Evolutionary conservation across 2,888 invertebrate genomes (phyloP), one percentile per base, ranked within the genome.

Genomic region (Dicycla oo): DNA sequence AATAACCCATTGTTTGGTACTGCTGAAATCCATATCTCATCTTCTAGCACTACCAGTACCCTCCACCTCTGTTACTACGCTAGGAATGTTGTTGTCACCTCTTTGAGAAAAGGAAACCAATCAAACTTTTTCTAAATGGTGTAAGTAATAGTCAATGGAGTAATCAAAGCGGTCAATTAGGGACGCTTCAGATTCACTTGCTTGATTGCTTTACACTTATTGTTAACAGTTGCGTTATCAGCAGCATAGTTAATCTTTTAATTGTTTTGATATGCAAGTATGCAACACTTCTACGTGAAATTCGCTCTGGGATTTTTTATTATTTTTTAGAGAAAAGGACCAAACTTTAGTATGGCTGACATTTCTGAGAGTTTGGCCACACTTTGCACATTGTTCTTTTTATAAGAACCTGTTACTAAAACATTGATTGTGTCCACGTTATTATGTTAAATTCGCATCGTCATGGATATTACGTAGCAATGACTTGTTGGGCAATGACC

Each of bases 401-500:
- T 63, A 7, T 53, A 26, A 62, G 49, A 65, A 53, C 26, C 56
- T 60, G 53, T 40, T n/a, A 10, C 34, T 47, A 20, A 15, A 67
- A 54, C 18, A 43, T 57, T 56, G 45, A 26, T 53, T 61, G 34
- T 64, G 7, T 40, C 20, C n/a, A 13, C 11, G 53, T 15, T 57
- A 49, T 68, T 69, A 47, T 53, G 43, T 57, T 61, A 34, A 54
- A 66, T 69, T 58, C 13, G 60, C 68, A 45, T 20, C 57, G 65
- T 66, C 65, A 80, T 65, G 68, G 79, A 49, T 11, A 20, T 53
- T 45, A 63, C 26, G 63, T 45, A 43, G 58, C 60, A 78, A 73
- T 53, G 20, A 77, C 11, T 62, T 38, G 60, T 81, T 81, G 80
- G 56, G 45, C 62, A 80, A 80, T 58, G 65, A 23, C 60, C 60